Base-by-base conservation (phyloP, 2,888 invertebrate species). In the Sminthurides aquaticus region DNA sequence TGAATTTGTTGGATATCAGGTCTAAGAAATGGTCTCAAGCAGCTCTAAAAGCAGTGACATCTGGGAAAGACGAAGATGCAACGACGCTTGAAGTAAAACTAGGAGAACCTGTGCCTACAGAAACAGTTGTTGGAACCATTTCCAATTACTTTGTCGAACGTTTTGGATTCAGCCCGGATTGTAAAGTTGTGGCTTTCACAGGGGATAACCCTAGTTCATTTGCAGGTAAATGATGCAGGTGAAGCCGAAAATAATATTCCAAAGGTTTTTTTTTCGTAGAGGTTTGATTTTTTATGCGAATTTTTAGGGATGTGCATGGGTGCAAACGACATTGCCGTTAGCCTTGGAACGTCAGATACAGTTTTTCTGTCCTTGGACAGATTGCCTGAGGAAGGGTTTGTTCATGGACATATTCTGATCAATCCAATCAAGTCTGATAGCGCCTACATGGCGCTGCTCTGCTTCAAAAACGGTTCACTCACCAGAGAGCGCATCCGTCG, bases 141-240 rank as follows among this genome's bases (percentile, higher is more conserved):
- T 85, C 87, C 0, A 76, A 82, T 0, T 98, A 94, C 80, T 91
- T 88, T 79, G 89, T 91, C 5, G 86, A 89, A 70, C 83, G 93
- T 67, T 97, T 91, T 79, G 89, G 90, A 20, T 94, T 98, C 79
- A 83, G 84, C 69, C 79, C 86, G 0, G 82, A 86, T 18, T 97
- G 97, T 77, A 82, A 84, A 75, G 84, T 98, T 1, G 82, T 91
- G 2, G 89, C 92, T 0, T 96, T 94, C 78, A 96, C 96, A 0
- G 98, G 98, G 0, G 97, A 98, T 78, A 98, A 98, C 83, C 90
- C 93, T 26, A 88, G 91, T 1, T 89, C 91, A 0, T 79, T 92
- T 25, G 86, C 88, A 69, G 91, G 91, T 85, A 79, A n/a, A n/a
- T n/a, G n/a, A n/a, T n/a, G n/a, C n/a, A n/a, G n/a, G n/a, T n/a